phyloP scores from a whole-genome alignment of 2,888 invertebrate genomes.

The Sepioteuthis lessoniana region DNA sequence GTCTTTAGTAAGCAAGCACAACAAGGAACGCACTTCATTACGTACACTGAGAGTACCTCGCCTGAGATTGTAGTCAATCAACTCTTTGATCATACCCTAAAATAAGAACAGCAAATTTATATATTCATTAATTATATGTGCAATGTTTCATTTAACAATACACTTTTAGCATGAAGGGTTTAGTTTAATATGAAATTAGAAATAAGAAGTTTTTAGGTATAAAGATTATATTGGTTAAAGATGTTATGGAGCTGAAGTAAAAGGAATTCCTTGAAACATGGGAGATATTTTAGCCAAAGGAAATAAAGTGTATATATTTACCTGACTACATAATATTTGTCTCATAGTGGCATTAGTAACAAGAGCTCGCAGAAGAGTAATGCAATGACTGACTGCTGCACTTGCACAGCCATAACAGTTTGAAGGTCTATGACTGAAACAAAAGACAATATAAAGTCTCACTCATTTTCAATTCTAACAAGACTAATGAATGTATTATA shows the following conservation, averaged over 20 bases:
- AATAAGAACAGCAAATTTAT: not conserved
- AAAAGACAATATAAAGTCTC: not conserved
- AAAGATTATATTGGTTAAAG: too few relatives aligned
- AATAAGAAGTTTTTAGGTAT: too few relatives aligned
- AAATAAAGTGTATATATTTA: conserved; percentile 51
- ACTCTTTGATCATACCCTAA: conserved; percentile 87
- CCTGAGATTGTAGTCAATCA: conserved; percentile 91
- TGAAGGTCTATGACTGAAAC: conserved; percentile 58
- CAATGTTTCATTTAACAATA: not conserved
- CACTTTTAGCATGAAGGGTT: not conserved
- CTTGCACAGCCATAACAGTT: conserved; percentile 81
- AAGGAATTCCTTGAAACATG: too few relatives aligned
- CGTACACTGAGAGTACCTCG: conserved; percentile 85
- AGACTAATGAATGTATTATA: too few relatives aligned
- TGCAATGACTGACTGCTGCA: conserved; percentile 93
- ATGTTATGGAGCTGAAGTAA: too few relatives aligned
- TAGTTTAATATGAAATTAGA: too few relatives aligned
- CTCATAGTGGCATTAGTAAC: conserved; percentile 78
- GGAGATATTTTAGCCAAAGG: not conserved
- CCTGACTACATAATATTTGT: conserved; percentile 72
- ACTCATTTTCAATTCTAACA: too few relatives aligned
- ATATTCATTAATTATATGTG: not conserved
- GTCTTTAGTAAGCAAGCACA: conserved; percentile 91
- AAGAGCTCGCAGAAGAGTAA: conserved; percentile 90
- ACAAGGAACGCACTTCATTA: conserved; percentile 89